Evolutionary conservation across 2,888 invertebrate species (phyloP), one percentile per base, ranked within the genome.

Genomic region (Ceriagrion tenellum): DNA sequence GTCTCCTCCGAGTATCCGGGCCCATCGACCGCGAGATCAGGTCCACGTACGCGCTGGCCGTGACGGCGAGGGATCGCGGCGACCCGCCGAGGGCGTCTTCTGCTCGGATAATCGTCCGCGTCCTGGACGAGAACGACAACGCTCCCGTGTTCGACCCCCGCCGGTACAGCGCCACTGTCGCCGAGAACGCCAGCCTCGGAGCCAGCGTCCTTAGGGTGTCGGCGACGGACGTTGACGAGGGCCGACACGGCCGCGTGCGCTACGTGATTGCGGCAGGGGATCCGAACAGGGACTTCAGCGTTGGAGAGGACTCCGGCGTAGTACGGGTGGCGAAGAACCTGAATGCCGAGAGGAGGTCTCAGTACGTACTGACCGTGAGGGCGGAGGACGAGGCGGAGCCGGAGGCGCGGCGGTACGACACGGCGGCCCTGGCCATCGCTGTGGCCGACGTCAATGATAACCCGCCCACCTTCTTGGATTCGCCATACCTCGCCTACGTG

Each of bases 401-500:
- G 97, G 97, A 95, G 56, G 96, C 96, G 95, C 96, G 55, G 96
- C 98, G 97, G 96, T 98, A 97, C 96, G 98, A 98, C 97, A 98
- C 98, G 95, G 98, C 98, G 96, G 97, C 95, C 96, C 98, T 99
- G 96, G 98, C 98, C 95, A 98, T 99, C 96, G 98, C 98, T 95
- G 98, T 99, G 95, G 98, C 98, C 96, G 99, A 99, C 97, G 98
- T 99, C 96, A 99, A 99, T 97, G 99, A 99, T 97, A 99, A 99
- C 96, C 98, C 98, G 59, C 99, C 99, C 90, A 98, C 98, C 90
- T 99, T 99, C 97, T 97, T 99, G 96, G 98, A 99, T 97, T 99
- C 99, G n/a, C 99, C 99, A 0, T 99, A 99, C 97, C 97, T 99
- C 96, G 99, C 99, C 10, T 98, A 98, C 97, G 99, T 99, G 95